These are phyloP conservation scores for Actenoides hombroni DNA, from an alignment of 2,113 vertebrate genomes.

Conservation along the genomic window DNA sequence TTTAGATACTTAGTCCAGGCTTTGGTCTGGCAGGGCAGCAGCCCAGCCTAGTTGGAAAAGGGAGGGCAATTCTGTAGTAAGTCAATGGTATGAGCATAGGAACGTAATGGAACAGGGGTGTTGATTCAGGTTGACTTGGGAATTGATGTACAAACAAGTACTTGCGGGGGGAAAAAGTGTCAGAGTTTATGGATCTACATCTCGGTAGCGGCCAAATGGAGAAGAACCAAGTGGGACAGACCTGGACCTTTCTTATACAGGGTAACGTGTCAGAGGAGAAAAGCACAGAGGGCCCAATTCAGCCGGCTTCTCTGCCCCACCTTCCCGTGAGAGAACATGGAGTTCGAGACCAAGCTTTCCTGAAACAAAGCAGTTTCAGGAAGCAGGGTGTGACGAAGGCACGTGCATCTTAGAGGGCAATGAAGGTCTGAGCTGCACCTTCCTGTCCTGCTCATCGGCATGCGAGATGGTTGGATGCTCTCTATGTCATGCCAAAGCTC, in stretches of 20 bases:
- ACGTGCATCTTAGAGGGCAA: not conserved
- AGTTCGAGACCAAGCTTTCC: not conserved
- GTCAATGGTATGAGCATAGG: not conserved
- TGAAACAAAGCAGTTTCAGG: not conserved
- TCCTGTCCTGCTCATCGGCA: not conserved
- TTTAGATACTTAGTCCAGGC: not conserved
- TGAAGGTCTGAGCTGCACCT: not conserved
- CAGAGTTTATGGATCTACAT: not conserved
- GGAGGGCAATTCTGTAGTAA: not conserved
- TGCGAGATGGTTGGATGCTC: not conserved
- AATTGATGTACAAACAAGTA: not conserved
- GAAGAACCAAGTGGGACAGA: not conserved
- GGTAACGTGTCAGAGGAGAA: not conserved
- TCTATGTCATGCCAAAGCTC: not conserved
- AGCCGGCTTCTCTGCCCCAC: not conserved
- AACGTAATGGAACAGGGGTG: not conserved
- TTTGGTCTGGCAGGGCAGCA: not conserved
- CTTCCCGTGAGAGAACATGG: accelerated
- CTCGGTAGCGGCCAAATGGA: not conserved
- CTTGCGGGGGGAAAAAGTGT: not conserved
- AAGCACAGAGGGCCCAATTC: not conserved
- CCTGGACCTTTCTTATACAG: not conserved
- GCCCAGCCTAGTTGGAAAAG: not conserved
- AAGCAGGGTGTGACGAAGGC: not conserved
- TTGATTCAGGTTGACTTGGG: not conserved